A percentile compares a stretch with the other conserved stretches of the same genome.
Conservation (phyloP, 2,797 vertebrate species). For the Sebastolobus altivelis region DNA sequence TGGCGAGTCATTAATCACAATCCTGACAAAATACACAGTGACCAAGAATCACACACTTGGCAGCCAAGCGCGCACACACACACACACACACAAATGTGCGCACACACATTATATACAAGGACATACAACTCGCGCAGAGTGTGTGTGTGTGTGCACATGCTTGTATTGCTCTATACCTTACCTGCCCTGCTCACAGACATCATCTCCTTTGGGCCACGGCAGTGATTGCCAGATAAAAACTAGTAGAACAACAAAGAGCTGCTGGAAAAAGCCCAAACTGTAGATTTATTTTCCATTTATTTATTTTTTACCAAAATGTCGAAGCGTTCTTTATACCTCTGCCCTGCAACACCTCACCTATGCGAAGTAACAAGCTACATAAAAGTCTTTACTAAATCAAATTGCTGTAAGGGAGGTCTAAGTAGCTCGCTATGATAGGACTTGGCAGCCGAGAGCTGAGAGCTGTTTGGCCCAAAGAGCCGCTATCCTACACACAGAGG, state of each 20-base stretch:
- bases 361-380: constrained; percentile 33
- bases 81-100: constrained; percentile 9
- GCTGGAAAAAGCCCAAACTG: constrained; percentile 45
- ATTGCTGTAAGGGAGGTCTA: constrained; percentile 66
- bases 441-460: constrained; percentile 61
- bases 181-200: constrained; percentile 47
- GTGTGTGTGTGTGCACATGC: not conserved
- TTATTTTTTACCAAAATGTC: constrained; percentile 22
- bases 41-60: constrained; percentile 67
- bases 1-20: constrained; percentile 86
- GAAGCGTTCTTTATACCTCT: constrained; percentile 8
- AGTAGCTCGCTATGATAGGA: constrained; percentile 58
- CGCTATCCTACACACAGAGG: constrained; percentile 71
- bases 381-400: constrained; percentile 49
- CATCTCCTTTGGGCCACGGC: constrained; percentile 39
- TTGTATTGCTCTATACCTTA: constrained; percentile 48
- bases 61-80: constrained; percentile 43
- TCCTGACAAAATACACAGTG: constrained; percentile 80
- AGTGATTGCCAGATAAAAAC: constrained; percentile 44
- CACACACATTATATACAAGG: constrained; percentile 29
- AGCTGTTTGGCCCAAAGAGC: constrained; percentile 57
- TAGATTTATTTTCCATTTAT: constrained; percentile 39
- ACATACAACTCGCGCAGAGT: constrained; percentile 17
- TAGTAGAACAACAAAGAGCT: constrained; percentile 31
- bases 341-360: constrained; percentile 31